phyloP scores from a whole-genome alignment of 2,113 vertebrate genomes.

The Thymallus thymallus region DNA sequence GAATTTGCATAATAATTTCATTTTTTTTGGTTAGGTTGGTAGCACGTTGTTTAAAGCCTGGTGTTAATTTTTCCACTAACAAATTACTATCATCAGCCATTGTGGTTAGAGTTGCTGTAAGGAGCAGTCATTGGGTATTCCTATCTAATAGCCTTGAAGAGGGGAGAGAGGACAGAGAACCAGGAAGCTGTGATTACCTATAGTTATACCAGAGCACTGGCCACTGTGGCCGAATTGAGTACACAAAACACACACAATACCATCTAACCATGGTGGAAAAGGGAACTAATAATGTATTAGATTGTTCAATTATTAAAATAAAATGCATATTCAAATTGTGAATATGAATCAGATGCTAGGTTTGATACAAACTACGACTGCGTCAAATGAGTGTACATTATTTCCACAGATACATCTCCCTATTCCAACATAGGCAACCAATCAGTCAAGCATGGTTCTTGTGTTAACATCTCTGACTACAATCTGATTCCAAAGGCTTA shows the following conservation, averaged over 20 bases:
- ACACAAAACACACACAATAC: not conserved
- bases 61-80: slow-evolving; percentile 7
- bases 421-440: too few relatives aligned
- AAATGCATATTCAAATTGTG: not conserved
- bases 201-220: not conserved
- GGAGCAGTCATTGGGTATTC: not conserved
- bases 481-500: not conserved
- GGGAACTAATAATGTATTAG: too few relatives aligned
- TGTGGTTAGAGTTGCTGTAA: not conserved
- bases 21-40: slow-evolving; percentile 26
- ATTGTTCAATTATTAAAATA: not conserved
- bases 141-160: not conserved
- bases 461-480: not conserved
- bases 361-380: not conserved
- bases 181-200: not conserved
- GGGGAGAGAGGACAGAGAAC: not conserved
- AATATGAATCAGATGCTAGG: not conserved
- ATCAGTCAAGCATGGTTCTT: not conserved
- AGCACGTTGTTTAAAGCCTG: not conserved
- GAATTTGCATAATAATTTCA: slow-evolving; percentile 67
- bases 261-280: not conserved
- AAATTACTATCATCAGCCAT: not conserved
- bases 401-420: not conserved
- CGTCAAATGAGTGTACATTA: not conserved
- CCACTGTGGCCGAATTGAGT: not conserved